Percentiles rank a stretch among this genome's conserved stretches.
phyloP scores from a whole-genome alignment of 2,888 invertebrate species.

The Iselma pallidipennis region DNA sequence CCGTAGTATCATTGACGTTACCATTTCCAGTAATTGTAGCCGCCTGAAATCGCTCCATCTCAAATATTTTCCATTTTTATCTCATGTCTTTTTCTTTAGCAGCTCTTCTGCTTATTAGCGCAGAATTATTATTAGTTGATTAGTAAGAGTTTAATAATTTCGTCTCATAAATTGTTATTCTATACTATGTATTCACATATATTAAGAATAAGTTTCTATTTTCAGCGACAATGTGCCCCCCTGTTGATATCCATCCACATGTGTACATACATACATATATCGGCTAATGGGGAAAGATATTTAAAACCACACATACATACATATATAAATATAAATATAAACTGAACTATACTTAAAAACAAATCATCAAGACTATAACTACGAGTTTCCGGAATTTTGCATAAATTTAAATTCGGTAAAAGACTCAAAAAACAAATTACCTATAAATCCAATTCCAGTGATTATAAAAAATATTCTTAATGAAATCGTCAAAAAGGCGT shows the following conservation, averaged over 20 bases:
- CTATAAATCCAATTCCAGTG: conserved; percentile 1
- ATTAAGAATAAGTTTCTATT: neutral
- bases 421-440: neutral
- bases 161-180: no score
- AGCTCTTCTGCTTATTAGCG: no score
- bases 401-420: neutral
- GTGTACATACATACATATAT: neutral
- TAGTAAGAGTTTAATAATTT: no score
- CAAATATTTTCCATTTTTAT: no score
- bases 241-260: neutral
- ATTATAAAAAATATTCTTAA: conserved; percentile 5
- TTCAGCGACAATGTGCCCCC: neutral
- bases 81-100: no score
- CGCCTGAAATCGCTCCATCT: no score
- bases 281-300: neutral
- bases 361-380: neutral
- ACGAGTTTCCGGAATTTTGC: neutral
- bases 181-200: no score
- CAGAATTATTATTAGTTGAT: no score
- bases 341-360: neutral
- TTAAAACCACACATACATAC: neutral
- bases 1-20: no score
- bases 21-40: no score
- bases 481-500: conserved; percentile 6
- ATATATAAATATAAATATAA: neutral